These are phyloP conservation scores for Motacilla tschutschensis DNA, from an alignment of 2,113 vertebrate genomes.

Conservation along the genomic window DNA sequence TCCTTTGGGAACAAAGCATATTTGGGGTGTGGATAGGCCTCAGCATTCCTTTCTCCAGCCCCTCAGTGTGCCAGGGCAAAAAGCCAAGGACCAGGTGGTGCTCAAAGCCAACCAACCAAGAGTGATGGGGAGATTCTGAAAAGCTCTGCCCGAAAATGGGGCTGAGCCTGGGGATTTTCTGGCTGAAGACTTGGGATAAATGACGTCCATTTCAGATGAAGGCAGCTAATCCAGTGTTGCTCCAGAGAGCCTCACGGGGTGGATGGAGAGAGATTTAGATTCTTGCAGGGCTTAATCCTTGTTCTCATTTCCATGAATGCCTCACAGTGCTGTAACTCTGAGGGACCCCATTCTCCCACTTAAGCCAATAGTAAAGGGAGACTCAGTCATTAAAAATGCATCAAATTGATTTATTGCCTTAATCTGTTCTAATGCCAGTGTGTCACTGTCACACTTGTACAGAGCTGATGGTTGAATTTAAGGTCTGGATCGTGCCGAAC, in stretches of 20 bases:
- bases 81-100: background rate
- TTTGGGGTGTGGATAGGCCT: background rate
- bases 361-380: background rate
- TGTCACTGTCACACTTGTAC: background rate
- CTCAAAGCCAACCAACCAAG: background rate
- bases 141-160: background rate
- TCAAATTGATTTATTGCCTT: background rate
- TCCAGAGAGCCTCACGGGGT: background rate
- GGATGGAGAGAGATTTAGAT: slow-evolving; percentile 30
- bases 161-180: slow-evolving; percentile 18
- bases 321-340: background rate
- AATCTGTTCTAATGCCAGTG: background rate
- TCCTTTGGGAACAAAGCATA: background rate
- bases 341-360: background rate
- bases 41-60: background rate
- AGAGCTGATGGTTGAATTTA: background rate
- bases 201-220: background rate
- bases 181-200: slow-evolving; percentile 15
- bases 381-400: background rate
- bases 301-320: slow-evolving; percentile 20
- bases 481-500: background rate
- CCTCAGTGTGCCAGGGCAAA: background rate
- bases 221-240: slow-evolving; percentile 34
- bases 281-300: slow-evolving; percentile 34
- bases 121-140: background rate